These are phyloP conservation scores for Enteromius treurensis DNA, from an alignment of 2,797 vertebrate genomes.

Conservation along the genomic window DNA sequence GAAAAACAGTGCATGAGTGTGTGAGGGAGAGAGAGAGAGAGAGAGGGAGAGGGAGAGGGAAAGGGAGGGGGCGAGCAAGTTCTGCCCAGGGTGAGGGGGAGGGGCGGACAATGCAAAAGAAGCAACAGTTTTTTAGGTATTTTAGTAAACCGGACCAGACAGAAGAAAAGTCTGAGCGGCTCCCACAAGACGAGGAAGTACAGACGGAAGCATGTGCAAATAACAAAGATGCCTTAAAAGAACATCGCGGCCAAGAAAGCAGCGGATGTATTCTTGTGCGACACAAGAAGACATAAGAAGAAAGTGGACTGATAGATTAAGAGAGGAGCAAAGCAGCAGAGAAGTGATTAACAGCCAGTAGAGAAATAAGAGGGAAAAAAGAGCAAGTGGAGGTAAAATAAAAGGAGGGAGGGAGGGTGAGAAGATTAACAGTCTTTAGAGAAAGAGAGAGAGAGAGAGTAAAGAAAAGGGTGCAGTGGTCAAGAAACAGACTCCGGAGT, in stretches of 20 bases:
- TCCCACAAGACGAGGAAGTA: background rate
- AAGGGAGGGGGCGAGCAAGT: slow-evolving; percentile 3
- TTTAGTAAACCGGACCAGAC: background rate
- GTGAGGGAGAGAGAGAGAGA: background rate
- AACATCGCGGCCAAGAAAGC: background rate
- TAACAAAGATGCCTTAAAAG: slow-evolving; percentile 16
- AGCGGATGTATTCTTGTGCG: slow-evolving; percentile 2
- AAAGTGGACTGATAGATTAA: slow-evolving; percentile 4
- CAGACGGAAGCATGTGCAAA: background rate
- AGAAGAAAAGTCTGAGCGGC: slow-evolving; percentile 54
- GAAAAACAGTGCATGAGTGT: background rate
- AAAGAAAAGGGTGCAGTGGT: slow-evolving; percentile 1
- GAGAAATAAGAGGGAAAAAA: slow-evolving; percentile 13
- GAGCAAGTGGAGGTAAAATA: background rate
- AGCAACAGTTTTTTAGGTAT: slow-evolving; percentile 58
- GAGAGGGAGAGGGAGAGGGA: background rate
- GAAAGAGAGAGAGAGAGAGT: slow-evolving; percentile 23
- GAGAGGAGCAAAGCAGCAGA: background rate
- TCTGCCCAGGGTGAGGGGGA: slow-evolving; percentile 15
- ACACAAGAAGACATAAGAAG: slow-evolving; percentile 9
- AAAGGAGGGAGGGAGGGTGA: slow-evolving; percentile 17
- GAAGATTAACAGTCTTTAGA: background rate
- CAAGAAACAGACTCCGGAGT: background rate
- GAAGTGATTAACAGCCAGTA: slow-evolving; percentile 5
- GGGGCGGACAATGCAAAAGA: slow-evolving; percentile 62